Percentiles rank a stretch among this genome's conserved stretches.
Evolutionary conservation across 2,113 vertebrate species (phyloP).

Genomic region (Phylloscopus trochiloides): DNA sequence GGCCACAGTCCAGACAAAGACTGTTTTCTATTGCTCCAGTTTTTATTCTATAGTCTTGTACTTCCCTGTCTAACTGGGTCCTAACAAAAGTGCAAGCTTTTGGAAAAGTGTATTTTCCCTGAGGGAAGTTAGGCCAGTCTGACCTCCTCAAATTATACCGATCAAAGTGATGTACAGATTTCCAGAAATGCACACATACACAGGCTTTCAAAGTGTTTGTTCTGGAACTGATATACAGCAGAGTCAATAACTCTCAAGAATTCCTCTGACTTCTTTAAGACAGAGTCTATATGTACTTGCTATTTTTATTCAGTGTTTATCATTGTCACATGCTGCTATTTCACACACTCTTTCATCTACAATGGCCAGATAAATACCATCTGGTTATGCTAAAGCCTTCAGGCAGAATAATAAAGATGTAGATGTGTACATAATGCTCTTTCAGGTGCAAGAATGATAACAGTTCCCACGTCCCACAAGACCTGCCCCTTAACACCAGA

Average conservation of each 20-base stretch:
- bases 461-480: neutral
- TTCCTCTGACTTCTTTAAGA: slow-evolving; percentile 26
- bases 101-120: slow-evolving; percentile 6
- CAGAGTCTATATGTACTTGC: slow-evolving; percentile 25
- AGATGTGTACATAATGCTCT: neutral
- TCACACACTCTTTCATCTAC: slow-evolving; percentile 45
- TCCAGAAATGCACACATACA: slow-evolving; percentile 9
- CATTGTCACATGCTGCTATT: slow-evolving; percentile 60
- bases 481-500: neutral
- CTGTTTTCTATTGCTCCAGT: neutral
- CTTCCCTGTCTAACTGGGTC: neutral
- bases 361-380: slow-evolving; percentile 51
- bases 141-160: neutral
- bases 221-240: slow-evolving; percentile 41
- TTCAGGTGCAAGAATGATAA: slow-evolving; percentile 48
- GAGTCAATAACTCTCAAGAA: slow-evolving; percentile 48
- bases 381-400: slow-evolving; percentile 40
- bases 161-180: slow-evolving; percentile 27
- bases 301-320: slow-evolving; percentile 65
- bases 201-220: slow-evolving; percentile 31
- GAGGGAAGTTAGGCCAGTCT: neutral
- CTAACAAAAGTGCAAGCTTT: neutral
- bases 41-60: neutral
- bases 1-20: neutral
- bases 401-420: slow-evolving; percentile 52